Base-by-base conservation (phyloP, 2,113 vertebrate genomes). In the Callaeas wilsoni region DNA sequence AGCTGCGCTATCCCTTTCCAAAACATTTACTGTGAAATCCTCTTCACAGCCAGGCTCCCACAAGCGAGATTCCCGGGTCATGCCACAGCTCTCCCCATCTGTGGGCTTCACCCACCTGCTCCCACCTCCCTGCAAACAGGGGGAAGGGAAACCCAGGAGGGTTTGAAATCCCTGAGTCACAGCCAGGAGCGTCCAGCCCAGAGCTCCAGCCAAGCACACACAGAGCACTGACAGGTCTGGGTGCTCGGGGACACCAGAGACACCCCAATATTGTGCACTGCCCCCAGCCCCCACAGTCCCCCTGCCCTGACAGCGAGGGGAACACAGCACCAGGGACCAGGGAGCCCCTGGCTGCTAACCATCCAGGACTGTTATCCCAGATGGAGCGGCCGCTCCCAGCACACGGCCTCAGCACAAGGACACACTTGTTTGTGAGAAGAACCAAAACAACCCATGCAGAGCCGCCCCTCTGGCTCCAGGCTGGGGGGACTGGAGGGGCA, bases 361-460 rank as follows among this genome's bases (percentile, higher is more conserved):
- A 3, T 1, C 23, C 1, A 1, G 82, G 44, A 4, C 1, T 12
- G 7, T 42, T 65, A 44, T 89, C 59, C 94, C 90, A 27, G 50
- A 6, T 0, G 17, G 59, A 93, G 84, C 80, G 22, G 86, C 42
- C 0, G 23, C 87, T 67, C 17, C 87, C 5, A 2, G 74, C 92
- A 27, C 90, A 9, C 69, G 96, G 88, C 60, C 94, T 95, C 10
- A 7, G 73, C 85, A 89, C 96, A 95, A 96, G 93, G 96, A 89
- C 95, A 8, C 10, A 1, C 42, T 18, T 94, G 87, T 89, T 93
- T 89, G 73, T 13, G 53, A 81, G 49, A 49, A 37, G 32, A 83
- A 62, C 47, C 73, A 84, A 80, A 96, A 92, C 90, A 91, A 46
- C 46, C 13, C 1, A 0, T 0, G 39, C 80, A 73, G 49, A 91